phyloP scores from a whole-genome alignment of 2,797 vertebrate species.

The Sphenodon punctatus region DNA sequence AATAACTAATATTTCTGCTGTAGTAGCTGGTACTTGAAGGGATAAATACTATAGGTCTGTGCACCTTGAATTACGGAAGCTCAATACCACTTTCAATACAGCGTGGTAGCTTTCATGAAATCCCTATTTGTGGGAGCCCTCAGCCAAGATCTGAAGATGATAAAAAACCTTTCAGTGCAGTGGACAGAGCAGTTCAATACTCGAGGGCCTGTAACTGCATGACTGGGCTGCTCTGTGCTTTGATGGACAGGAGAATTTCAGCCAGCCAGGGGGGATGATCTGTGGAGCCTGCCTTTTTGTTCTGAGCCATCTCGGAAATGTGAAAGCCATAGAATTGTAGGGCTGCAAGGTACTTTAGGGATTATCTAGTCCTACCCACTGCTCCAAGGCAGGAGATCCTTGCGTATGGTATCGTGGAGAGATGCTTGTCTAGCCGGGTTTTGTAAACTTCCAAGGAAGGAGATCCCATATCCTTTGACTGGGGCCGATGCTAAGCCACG shows the following conservation, averaged over 20 bases:
- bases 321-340: too few species aligned
- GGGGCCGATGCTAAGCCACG: too few species aligned
- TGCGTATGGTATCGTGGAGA: too few species aligned
- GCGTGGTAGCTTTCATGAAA: background rate
- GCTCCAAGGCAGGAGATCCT: too few species aligned
- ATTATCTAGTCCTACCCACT: too few species aligned
- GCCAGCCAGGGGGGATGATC: background rate
- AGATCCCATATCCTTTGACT: too few species aligned
- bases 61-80: background rate
- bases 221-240: background rate
- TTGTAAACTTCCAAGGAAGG: too few species aligned
- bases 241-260: background rate
- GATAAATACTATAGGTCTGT: background rate
- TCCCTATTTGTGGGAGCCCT: background rate
- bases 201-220: background rate
- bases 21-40: background rate
- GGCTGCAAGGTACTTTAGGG: too few species aligned
- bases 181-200: background rate
- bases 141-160: background rate
- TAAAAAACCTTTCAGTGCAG: rapidly evolving
- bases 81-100: background rate
- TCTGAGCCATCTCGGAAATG: background rate
- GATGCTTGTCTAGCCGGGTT: too few species aligned
- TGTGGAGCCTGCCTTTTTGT: background rate
- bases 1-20: rapidly evolving